A percentile compares a stretch with the other conserved stretches of the same genome.
Conservation (phyloP, 1,140 invertebrate species). For the Pteromalus puparum region DNA sequence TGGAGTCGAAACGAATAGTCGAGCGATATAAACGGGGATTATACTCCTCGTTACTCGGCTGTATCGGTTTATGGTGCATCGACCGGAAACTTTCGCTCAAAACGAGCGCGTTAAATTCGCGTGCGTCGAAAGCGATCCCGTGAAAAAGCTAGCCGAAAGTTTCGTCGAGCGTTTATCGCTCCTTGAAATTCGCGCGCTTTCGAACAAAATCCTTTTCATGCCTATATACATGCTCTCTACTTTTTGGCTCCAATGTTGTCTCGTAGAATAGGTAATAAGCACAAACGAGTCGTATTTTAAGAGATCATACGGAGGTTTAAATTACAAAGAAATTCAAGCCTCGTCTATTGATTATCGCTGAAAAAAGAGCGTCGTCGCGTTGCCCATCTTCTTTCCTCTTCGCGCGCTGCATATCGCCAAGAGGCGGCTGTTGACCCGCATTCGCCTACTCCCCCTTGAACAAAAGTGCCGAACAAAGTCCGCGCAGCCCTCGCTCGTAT, state of each 20-base stretch:
- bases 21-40: no score
- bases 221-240: constrained; percentile 1
- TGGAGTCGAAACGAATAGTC: neutral
- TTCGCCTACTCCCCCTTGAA: constrained; percentile 48
- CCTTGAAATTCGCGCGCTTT: neutral
- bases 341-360: no score
- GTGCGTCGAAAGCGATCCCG: no score
- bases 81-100: constrained; percentile 3
- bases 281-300: neutral
- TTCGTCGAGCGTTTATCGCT: neutral
- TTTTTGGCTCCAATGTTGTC: neutral
- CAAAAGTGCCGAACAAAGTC: constrained; percentile 43
- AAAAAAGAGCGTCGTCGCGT: no score
- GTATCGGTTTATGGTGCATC: no score
- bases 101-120: no score
- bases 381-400: no score
- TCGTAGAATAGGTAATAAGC: neutral
- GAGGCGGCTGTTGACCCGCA: constrained; percentile 56
- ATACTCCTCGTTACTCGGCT: no score
- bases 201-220: constrained; percentile 28
- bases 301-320: no score
- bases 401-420: neutral
- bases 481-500: neutral
- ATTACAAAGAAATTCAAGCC: no score
- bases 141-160: no score